phyloP scores from a whole-genome alignment of 1,140 invertebrate genomes.

The Pseudomyrmex cubaensis region DNA sequence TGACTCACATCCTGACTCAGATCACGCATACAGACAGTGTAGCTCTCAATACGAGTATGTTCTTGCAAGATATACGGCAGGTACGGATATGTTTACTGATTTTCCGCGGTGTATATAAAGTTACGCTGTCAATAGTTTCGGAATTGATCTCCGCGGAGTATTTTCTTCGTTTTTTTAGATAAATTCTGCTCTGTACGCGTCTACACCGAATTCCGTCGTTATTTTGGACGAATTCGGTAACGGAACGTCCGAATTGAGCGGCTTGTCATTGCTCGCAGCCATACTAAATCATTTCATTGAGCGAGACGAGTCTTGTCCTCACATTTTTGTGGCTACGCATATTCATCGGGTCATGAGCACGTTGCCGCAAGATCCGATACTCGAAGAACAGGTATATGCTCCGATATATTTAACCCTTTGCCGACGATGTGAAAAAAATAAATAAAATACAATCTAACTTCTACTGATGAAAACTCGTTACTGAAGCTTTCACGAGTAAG shows the following conservation, averaged over 20 bases:
- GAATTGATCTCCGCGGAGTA: no score
- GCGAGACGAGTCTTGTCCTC: conserved; percentile 87
- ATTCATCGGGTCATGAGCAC: conserved; percentile 88
- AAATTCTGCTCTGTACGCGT: conserved; percentile 88
- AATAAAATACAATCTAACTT: no score
- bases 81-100: conserved; percentile 82
- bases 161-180: conserved; percentile 87
- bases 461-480: no score
- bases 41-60: conserved; percentile 92
- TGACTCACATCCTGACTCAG: conserved; percentile 91
- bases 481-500: no score
- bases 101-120: neutral
- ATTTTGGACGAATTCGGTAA: conserved; percentile 97
- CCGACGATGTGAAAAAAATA: no score
- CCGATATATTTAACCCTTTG: no score
- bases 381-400: conserved; percentile 85
- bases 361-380: conserved; percentile 83
- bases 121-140: no score
- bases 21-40: conserved; percentile 91
- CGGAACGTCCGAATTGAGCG: conserved; percentile 92
- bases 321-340: conserved; percentile 92
- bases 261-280: conserved; percentile 89
- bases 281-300: conserved; percentile 88
- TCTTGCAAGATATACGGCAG: conserved; percentile 94
- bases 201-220: conserved; percentile 89